A percentile compares a stretch with the other conserved stretches of the same genome.
phyloP scores from a whole-genome alignment of 2,797 vertebrate genomes.

The Macroramphosus scolopax region DNA sequence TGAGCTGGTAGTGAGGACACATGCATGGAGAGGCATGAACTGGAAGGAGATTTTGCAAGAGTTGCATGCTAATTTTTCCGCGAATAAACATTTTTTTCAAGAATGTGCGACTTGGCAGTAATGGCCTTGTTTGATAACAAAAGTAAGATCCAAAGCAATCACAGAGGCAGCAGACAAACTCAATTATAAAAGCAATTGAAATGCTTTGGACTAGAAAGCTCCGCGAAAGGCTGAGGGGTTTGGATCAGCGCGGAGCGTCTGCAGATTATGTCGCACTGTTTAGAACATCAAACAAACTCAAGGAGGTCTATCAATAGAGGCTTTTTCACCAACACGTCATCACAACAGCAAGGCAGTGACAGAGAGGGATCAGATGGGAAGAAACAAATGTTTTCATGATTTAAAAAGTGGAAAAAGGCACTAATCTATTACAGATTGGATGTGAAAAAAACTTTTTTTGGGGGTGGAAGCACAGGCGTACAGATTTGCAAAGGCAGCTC shows the following conservation, averaged over 20 bases:
- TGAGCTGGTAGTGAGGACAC: conserved; percentile 27
- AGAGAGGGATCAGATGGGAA: conserved; percentile 42
- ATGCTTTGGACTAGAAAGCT: conserved; percentile 72
- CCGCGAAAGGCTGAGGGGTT: conserved; percentile 67
- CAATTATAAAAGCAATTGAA: conserved; percentile 76
- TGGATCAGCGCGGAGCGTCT: conserved; percentile 61
- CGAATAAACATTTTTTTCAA: conserved; percentile 44
- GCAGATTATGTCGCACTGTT: conserved; percentile 69
- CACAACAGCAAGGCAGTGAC: conserved; percentile 21
- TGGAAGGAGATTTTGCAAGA: conserved; percentile 34
- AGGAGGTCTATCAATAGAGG: conserved; percentile 63
- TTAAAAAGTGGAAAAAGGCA: conserved; percentile 10
- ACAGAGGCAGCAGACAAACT: conserved; percentile 70
- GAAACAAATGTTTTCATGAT: conserved; percentile 38
- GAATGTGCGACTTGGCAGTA: conserved; percentile 65
- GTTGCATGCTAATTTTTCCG: conserved; percentile 49
- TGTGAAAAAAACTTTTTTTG: too few species aligned
- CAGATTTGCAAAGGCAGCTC: conserved; percentile 23
- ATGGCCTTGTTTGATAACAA: conserved; percentile 73
- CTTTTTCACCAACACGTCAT: conserved; percentile 48
- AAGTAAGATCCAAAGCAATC: conserved; percentile 72
- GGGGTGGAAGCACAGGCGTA: too few species aligned
- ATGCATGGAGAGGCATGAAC: conserved; percentile 20
- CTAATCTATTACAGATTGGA: conserved; percentile 14
- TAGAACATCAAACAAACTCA: conserved; percentile 70